Percentiles rank a stretch among this genome's conserved stretches.
These are phyloP conservation scores for Taenaris catops DNA, from an alignment of 2,888 invertebrate genomes.

Conservation along the genomic window DNA sequence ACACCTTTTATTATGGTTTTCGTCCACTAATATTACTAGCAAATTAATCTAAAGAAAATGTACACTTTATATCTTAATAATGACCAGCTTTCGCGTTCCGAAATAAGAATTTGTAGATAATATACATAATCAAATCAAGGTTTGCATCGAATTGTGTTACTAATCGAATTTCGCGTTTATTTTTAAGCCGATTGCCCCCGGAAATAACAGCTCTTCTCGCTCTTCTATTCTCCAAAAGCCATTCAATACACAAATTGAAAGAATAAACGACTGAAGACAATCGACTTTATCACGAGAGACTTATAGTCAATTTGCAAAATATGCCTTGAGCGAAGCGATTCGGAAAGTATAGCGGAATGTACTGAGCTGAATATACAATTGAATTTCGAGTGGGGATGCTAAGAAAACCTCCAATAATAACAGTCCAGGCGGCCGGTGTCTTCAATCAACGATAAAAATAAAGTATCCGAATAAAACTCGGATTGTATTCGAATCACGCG, in stretches of 20 bases:
- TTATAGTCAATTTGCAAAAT: slow-evolving; percentile 54
- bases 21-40: too few relatives aligned
- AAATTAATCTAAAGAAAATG: too few relatives aligned
- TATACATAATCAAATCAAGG: neutral
- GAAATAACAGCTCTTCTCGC: slow-evolving; percentile 17
- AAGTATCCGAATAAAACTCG: slow-evolving; percentile 54
- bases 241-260: slow-evolving; percentile 34
- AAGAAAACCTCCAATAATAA: slow-evolving; percentile 41
- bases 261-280: slow-evolving; percentile 47
- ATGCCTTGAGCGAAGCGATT: slow-evolving; percentile 35
- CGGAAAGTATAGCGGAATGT: slow-evolving; percentile 35
- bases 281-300: slow-evolving; percentile 42
- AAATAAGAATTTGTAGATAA: too few relatives aligned
- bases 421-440: slow-evolving; percentile 37
- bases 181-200: slow-evolving; percentile 7
- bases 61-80: too few relatives aligned
- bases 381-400: slow-evolving; percentile 33
- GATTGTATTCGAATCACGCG: slow-evolving; percentile 71
- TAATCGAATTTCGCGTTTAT: slow-evolving; percentile 10
- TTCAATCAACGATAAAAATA: slow-evolving; percentile 73
- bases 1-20: too few relatives aligned
- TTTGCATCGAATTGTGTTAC: slow-evolving; percentile 1
- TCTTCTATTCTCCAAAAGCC: slow-evolving; percentile 15
- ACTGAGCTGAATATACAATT: slow-evolving; percentile 37
- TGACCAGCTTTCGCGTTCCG: too few relatives aligned